Percentiles rank a stretch among this genome's conserved stretches.
Evolutionary conservation across 1,140 invertebrate species (phyloP).

Genomic region (Calephelis virginiensis): DNA sequence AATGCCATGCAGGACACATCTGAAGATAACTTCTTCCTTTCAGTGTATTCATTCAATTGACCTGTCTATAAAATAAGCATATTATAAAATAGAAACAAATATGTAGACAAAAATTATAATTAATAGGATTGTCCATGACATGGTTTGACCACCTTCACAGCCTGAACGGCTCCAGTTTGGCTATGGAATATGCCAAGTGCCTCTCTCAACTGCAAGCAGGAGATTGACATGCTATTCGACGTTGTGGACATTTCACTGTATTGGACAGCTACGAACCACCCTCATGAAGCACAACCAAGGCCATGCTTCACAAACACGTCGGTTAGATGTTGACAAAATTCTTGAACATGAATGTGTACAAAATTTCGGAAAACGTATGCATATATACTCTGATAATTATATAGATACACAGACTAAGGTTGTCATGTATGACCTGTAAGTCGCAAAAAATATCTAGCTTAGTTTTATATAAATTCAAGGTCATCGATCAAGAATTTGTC

Average conservation of each 20-base stretch:
- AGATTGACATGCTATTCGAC: conserved; percentile 61
- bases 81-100: neutral
- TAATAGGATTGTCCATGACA: conserved; percentile 62
- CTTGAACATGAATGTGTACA: no score
- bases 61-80: conserved; percentile 85
- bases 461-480: no score
- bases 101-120: neutral
- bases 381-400: no score
- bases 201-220: conserved; percentile 56
- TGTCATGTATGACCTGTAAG: no score
- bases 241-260: conserved; percentile 68
- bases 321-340: conserved; percentile 18
- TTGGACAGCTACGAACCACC: conserved; percentile 64
- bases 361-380: no score
- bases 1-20: conserved; percentile 99
- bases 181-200: conserved; percentile 76
- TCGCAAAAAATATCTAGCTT: no score
- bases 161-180: conserved; percentile 69
- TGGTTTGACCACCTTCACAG: conserved; percentile 75
- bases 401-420: no score
- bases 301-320: conserved; percentile 58
- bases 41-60: conserved; percentile 98
- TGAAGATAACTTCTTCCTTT: conserved; percentile 96
- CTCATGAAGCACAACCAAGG: conserved; percentile 47
- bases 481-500: conserved; percentile 22